A percentile compares a stretch with the other conserved stretches of the same genome.
Conservation (phyloP, 2,888 invertebrate species). For the Hirudinaria manillensis region DNA sequence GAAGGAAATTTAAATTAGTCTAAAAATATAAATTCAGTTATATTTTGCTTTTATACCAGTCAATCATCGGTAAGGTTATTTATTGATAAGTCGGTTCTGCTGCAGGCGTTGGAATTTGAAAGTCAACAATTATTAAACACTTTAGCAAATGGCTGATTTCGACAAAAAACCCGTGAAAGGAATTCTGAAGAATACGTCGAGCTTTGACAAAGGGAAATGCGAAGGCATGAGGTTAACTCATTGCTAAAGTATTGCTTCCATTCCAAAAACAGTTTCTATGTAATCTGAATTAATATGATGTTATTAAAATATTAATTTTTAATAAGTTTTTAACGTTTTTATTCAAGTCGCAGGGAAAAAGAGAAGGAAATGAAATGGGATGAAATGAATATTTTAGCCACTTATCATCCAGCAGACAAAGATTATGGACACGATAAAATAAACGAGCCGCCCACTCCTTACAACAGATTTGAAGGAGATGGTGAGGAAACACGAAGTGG, state of each 20-base stretch:
- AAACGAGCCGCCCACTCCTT: slow-evolving; percentile 90
- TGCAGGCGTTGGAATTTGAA: too few relatives aligned
- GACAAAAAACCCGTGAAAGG: slow-evolving; percentile 70
- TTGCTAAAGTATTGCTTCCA: slow-evolving; percentile 53
- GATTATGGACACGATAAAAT: slow-evolving; percentile 98
- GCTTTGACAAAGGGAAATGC: slow-evolving; percentile 61
- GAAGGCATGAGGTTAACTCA: slow-evolving; percentile 91
- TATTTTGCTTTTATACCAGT: too few relatives aligned
- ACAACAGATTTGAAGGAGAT: slow-evolving; percentile 54
- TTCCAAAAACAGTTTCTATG: too few relatives aligned
- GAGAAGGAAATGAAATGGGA: slow-evolving; percentile 59
- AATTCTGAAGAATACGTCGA: slow-evolving; percentile 83
- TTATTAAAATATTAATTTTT: not conserved
- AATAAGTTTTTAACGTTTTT: not conserved
- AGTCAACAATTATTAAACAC: too few relatives aligned
- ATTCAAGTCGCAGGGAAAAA: slow-evolving; percentile 2
- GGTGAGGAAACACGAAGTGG: slow-evolving; percentile 28
- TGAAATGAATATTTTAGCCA: slow-evolving; percentile 96
- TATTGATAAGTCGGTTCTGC: too few relatives aligned
- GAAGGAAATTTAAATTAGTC: too few relatives aligned
- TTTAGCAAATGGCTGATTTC: slow-evolving; percentile 8
- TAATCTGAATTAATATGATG: not conserved
- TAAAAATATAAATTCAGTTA: too few relatives aligned
- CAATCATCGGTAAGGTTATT: too few relatives aligned
- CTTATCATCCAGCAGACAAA: slow-evolving; percentile 92